Percentiles rank a stretch among this genome's conserved stretches.
These are phyloP conservation scores for Mormyrus proboscirostris DNA, from an alignment of 2,797 vertebrate species.

Conservation along the genomic window DNA sequence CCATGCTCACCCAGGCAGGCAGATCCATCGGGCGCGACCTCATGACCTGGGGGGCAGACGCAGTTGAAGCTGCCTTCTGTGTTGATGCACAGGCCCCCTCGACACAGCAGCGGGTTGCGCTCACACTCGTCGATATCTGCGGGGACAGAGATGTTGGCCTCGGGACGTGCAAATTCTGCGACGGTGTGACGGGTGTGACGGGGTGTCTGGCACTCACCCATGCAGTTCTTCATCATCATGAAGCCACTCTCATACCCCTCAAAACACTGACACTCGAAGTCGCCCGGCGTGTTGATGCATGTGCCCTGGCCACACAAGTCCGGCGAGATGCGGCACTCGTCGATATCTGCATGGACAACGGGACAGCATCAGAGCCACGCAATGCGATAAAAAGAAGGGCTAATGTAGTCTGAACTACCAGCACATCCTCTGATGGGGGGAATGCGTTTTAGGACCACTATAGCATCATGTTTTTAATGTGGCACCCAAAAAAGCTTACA, in stretches of 20 bases:
- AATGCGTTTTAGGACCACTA: background rate
- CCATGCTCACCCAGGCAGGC: conserved; percentile 59
- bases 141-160: background rate
- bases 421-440: background rate
- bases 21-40: conserved; percentile 61
- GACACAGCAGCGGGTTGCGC: conserved; percentile 85
- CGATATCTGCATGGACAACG: conserved; percentile 69
- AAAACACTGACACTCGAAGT: conserved; percentile 89
- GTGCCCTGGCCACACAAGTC: conserved; percentile 88
- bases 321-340: conserved; percentile 90
- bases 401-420: background rate
- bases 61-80: conserved; percentile 90
- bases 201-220: conserved; percentile 70
- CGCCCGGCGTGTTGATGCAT: conserved; percentile 86
- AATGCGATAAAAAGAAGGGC: background rate
- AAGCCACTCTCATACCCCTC: conserved; percentile 95
- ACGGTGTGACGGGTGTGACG: background rate
- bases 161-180: background rate
- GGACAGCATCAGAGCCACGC: background rate
- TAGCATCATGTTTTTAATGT: background rate
- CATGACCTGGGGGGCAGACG: conserved; percentile 79
- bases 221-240: conserved; percentile 99
- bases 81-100: conserved; percentile 83
- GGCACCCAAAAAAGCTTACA: background rate
- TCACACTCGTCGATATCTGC: conserved; percentile 96